These are phyloP conservation scores for Colletes gigas DNA, from an alignment of 1,140 invertebrate species.

Conservation along the genomic window DNA sequence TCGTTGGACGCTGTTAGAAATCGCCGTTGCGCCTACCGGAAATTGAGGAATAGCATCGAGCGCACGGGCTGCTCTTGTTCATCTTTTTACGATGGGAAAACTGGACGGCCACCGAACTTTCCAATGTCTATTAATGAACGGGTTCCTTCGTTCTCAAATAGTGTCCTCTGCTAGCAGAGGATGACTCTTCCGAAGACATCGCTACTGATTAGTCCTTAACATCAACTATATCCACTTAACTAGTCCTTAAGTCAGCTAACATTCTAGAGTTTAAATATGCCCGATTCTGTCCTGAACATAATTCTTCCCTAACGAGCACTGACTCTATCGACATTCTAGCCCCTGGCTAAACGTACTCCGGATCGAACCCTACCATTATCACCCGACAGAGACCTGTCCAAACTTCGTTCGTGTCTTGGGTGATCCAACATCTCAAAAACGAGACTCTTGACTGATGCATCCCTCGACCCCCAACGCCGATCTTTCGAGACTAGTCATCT, in stretches of 20 bases:
- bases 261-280: too few species aligned
- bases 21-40: not conserved
- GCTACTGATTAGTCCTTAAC: too few species aligned
- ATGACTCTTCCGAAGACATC: too few species aligned
- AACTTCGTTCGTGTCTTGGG: not conserved
- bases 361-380: not conserved
- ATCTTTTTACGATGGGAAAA: not conserved
- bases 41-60: not conserved
- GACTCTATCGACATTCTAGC: not conserved
- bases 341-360: not conserved
- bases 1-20: not conserved
- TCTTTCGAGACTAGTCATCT: not conserved
- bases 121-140: too few species aligned
- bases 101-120: not conserved
- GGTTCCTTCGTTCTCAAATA: too few species aligned
- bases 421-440: not conserved
- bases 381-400: not conserved
- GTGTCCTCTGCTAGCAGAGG: too few species aligned
- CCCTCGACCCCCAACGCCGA: too few species aligned
- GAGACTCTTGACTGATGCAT: not conserved
- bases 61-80: too few species aligned
- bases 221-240: too few species aligned
- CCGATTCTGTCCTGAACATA: too few species aligned
- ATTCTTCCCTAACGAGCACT: too few species aligned
- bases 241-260: too few species aligned